phyloP scores from a whole-genome alignment of 2,797 vertebrate genomes.

The Centroberyx gerrardi region DNA sequence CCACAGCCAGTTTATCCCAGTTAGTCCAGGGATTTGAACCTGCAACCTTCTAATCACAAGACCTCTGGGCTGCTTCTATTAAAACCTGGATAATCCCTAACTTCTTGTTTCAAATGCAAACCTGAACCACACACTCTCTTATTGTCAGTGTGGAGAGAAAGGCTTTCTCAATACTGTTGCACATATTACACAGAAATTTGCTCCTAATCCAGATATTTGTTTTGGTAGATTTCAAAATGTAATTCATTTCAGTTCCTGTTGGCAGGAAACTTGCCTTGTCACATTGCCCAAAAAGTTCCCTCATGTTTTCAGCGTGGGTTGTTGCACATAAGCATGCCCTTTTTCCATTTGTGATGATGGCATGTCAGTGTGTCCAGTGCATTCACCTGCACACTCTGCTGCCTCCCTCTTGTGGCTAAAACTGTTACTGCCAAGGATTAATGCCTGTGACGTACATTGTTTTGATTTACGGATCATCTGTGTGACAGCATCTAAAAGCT shows the following conservation, averaged over 20 bases:
- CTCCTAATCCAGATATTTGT: no score
- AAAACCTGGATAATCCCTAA: no score
- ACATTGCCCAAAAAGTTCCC: neutral
- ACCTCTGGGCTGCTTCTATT: no score
- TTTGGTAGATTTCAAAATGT: neutral
- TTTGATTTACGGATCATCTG: slow-evolving; percentile 1
- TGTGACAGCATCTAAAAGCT: neutral
- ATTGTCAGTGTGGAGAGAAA: neutral
- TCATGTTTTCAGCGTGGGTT: no score
- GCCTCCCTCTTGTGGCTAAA: slow-evolving; percentile 54
- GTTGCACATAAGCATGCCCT: neutral
- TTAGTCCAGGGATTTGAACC: slow-evolving; percentile 15
- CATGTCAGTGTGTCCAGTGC: neutral
- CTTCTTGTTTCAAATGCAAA: neutral
- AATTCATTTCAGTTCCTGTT: neutral
- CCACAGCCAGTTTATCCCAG: neutral
- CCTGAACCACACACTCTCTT: neutral
- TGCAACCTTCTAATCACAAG: neutral
- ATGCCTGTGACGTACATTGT: neutral
- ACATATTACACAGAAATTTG: neutral
- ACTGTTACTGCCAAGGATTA: slow-evolving; percentile 31
- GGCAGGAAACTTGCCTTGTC: neutral
- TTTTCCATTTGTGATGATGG: neutral
- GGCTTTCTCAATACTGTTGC: neutral
- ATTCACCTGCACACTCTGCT: neutral